Percentiles rank a stretch among this genome's conserved stretches.
phyloP scores from a whole-genome alignment of 2,797 vertebrate genomes.

The Coranthus polyacanthus region DNA sequence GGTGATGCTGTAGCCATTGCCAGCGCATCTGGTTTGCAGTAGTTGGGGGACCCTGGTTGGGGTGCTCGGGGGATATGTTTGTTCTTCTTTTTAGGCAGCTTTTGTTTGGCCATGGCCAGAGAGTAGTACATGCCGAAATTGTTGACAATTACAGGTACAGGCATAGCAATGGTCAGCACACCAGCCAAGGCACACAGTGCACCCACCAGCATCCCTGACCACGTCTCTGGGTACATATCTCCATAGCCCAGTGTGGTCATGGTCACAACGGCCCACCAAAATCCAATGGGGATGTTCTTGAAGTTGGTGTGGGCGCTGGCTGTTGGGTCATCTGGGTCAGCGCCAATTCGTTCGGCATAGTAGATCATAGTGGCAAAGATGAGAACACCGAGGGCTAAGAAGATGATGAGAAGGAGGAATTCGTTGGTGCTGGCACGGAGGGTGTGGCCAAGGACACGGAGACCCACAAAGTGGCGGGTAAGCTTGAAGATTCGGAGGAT shows the following conservation, averaged over 20 bases:
- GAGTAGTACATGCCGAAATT: conserved; percentile 99
- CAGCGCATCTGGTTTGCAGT: conserved; percentile 98
- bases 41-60: conserved; percentile 98
- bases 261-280: conserved; percentile 99
- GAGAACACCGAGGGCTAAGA: conserved; percentile 97
- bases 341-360: conserved; percentile 98
- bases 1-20: conserved; percentile 98
- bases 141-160: conserved; percentile 99
- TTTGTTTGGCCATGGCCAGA: conserved; percentile 99
- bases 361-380: conserved; percentile 99
- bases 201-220: conserved; percentile 99
- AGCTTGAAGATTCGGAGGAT: conserved; percentile 99
- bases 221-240: conserved; percentile 99
- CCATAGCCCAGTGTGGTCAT: conserved; percentile 99
- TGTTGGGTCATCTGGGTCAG: conserved; percentile 94
- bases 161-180: conserved; percentile 99
- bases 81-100: conserved; percentile 99
- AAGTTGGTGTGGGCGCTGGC: conserved; percentile 96
- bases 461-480: conserved; percentile 97
- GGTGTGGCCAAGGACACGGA: conserved; percentile 97
- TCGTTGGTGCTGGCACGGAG: conserved; percentile 99
- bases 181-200: conserved; percentile 97
- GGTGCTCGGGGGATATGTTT: conserved; percentile 98
- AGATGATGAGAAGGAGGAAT: conserved; percentile 99
- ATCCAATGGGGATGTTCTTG: conserved; percentile 99